A percentile compares a stretch with the other conserved stretches of the same genome.
Conservation (phyloP, 2,888 invertebrate genomes). For the Chesias legatella region DNA sequence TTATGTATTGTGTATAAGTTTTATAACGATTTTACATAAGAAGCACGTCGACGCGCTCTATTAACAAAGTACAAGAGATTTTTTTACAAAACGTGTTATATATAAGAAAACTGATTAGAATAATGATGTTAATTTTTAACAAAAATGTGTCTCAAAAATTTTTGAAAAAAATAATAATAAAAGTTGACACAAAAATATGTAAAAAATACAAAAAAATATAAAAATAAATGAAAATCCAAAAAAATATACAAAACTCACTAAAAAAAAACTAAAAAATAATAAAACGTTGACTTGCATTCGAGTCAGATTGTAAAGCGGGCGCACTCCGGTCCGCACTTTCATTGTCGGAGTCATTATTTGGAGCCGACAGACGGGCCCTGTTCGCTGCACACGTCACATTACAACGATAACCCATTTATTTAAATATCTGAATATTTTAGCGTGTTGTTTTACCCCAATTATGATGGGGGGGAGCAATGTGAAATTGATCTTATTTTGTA, state of each 20-base stretch:
- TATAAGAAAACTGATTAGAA: conserved; percentile 72
- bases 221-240: conserved; percentile 38
- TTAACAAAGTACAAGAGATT: conserved; percentile 75
- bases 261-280: conserved; percentile 51
- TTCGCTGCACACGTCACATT: too few species aligned
- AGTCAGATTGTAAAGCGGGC: conserved; percentile 38
- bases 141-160: conserved; percentile 68
- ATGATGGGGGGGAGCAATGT: too few species aligned
- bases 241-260: conserved; percentile 36
- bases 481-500: too few species aligned
- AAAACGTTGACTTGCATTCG: conserved; percentile 49
- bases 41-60: conserved; percentile 63
- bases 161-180: conserved; percentile 56
- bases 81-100: conserved; percentile 62
- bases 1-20: conserved; percentile 58
- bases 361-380: too few species aligned
- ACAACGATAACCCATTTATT: too few species aligned
- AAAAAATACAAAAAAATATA: conserved; percentile 38
- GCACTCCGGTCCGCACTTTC: conserved; percentile 26
- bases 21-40: conserved; percentile 73
- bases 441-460: too few species aligned
- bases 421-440: too few species aligned
- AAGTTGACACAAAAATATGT: conserved; percentile 47
- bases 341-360: too few species aligned
- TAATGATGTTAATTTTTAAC: conserved; percentile 35